Base-by-base conservation (phyloP, 2,797 vertebrate species). In the Manis crassicaudata region DNA sequence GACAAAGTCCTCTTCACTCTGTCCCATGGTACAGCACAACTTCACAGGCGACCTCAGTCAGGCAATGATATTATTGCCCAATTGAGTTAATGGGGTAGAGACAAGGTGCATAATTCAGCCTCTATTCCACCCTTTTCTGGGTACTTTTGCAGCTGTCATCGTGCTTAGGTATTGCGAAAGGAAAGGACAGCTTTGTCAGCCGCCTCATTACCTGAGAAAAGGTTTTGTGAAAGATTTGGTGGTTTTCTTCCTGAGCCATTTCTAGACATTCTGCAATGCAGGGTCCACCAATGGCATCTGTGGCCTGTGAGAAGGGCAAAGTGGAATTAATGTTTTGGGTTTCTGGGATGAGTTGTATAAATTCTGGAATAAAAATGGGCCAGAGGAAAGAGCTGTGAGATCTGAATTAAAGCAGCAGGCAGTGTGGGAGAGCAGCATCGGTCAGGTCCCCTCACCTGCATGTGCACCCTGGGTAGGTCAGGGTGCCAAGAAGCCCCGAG, bases 31-130 rank as follows among this genome's bases (percentile, higher is more conserved):
- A 90, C 96, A 12, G 56, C 63, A 79, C 68, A 89, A 89, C 84
- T 86, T 13, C 92, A 62, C 62, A 25, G 73, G 70, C 93, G 94
- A 95, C 79, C 91, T 98, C 96, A 96, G 75, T 91, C 58, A 2
- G 68, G 72, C 76, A 62, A 83, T 96, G 95, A 97, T 95, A 96
- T 93, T 85, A 96, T 93, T 85, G 87, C 92, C 90, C 90, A 80
- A 75, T 17, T 96, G 97, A 97, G 97, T 98, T 98, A 89, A 97
- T 94, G 92, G 97, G 81, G n/a, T 18, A 40, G 95, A 92, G 81
- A 35, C 50, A 50, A 82, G 87, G 72, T 94, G 85, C 96, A 50
- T 90, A 77, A 89, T 84, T 97, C 97, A 95, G 82, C 96, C 96
- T 93, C 72, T 62, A 67, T 58, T 1, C 65, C 67, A 6, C 92